A percentile compares a stretch with the other conserved stretches of the same genome.
Conservation (phyloP, 2,888 invertebrate species). For the Blomia tropicalis region DNA sequence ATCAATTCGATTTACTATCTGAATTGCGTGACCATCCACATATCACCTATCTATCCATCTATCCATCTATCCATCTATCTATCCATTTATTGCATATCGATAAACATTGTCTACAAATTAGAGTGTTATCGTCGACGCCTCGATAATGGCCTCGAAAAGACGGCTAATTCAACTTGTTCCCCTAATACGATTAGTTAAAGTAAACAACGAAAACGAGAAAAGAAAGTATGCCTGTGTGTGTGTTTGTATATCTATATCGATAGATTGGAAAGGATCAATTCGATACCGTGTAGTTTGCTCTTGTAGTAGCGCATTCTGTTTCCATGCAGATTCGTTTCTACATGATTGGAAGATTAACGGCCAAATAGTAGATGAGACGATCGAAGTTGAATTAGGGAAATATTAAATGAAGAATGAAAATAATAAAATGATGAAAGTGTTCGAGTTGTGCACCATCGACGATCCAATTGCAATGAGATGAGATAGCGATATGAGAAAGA, state of each 20-base stretch:
- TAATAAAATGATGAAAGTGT: background rate
- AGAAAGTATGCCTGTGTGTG: too few species aligned
- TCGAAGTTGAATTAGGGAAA: background rate
- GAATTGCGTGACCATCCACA: too few species aligned
- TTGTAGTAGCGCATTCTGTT: conserved; percentile 12
- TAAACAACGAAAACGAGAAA: conserved; percentile 11
- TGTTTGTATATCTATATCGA: too few species aligned
- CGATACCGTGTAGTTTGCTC: conserved; percentile 5
- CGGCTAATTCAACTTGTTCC: conserved; percentile 11
- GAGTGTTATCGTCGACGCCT: background rate
- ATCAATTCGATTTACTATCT: too few species aligned
- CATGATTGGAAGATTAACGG: background rate
- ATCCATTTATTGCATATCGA: too few species aligned
- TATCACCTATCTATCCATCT: too few species aligned
- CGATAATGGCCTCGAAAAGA: background rate
- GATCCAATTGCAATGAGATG: background rate
- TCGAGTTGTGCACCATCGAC: background rate
- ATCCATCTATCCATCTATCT: too few species aligned
- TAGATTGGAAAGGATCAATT: background rate
- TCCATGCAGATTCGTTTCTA: conserved; percentile 2
- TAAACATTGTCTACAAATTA: background rate
- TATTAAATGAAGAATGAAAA: background rate
- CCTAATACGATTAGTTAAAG: background rate
- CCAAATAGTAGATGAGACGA: background rate
- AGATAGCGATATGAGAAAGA: background rate